Conservation (phyloP, 1,140 invertebrate genomes). For the Tetranychus urticae region DNA sequence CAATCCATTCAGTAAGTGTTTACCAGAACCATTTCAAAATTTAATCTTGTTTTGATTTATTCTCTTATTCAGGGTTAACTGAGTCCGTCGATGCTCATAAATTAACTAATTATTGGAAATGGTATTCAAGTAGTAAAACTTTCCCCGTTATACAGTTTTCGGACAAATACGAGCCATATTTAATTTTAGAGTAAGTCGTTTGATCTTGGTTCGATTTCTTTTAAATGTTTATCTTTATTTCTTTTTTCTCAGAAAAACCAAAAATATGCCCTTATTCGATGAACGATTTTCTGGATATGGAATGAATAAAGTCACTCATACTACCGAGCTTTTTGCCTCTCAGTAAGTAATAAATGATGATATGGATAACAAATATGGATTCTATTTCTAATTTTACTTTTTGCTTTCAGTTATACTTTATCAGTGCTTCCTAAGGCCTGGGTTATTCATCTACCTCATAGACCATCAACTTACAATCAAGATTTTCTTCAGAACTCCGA, state of each 20-base stretch:
- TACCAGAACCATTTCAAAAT: not conserved
- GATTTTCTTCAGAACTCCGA: conserved; percentile 14
- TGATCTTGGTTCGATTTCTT: not conserved
- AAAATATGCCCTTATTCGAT: conserved; percentile 11
- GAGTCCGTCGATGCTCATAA: conserved; percentile 16
- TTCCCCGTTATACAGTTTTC: conserved; percentile 12
- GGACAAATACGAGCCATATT: conserved; percentile 17
- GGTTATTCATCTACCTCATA: conserved; percentile 15
- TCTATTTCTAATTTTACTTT: not conserved
- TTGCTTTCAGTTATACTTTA: conserved; percentile 12
- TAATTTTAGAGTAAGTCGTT: conserved; percentile 12
- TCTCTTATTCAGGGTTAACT: conserved; percentile 7
- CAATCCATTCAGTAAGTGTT: conserved; percentile 12
- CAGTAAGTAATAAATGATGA: conserved; percentile 7
- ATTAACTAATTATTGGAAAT: conserved; percentile 17
- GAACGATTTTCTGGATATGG: conserved; percentile 16
- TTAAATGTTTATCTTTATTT: not conserved
- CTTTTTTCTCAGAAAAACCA: conserved; percentile 9
- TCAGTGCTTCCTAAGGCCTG: conserved; percentile 14
- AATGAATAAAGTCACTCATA: conserved; percentile 18
- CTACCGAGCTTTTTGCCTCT: conserved; percentile 15
- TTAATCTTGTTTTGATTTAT: not conserved
- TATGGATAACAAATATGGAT: not conserved
- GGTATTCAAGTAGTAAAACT: conserved; percentile 14
- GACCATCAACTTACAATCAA: conserved; percentile 10